Evolutionary conservation across 2,888 invertebrate species (phyloP).

Genomic region (Marronus borbonicus): DNA sequence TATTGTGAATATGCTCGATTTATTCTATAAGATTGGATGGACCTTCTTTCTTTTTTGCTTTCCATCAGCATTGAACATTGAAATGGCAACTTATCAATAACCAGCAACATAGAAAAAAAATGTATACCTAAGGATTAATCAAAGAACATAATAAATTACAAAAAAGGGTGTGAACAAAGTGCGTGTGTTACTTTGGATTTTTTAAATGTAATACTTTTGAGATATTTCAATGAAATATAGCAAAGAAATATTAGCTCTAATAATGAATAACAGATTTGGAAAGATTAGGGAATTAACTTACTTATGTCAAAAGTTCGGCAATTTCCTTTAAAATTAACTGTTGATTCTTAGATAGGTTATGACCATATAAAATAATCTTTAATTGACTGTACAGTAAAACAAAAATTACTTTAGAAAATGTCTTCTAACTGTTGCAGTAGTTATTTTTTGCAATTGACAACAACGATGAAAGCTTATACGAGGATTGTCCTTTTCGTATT

Average conservation of each 20-base stretch:
- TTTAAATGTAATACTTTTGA: neutral
- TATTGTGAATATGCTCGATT: neutral
- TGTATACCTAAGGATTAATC: conserved; percentile 4
- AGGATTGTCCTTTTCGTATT: no score
- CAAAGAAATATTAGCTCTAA: neutral
- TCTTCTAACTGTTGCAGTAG: no score
- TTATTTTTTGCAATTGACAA: no score
- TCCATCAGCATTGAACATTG: neutral
- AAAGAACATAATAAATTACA: neutral
- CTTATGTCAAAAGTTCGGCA: no score
- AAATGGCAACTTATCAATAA: conserved; percentile 63
- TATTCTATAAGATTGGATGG: neutral
- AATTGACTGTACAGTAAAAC: no score
- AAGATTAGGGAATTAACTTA: no score
- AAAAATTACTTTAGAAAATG: no score
- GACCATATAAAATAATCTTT: no score
- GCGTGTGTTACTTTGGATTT: conserved; percentile 50
- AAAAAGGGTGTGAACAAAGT: neutral
- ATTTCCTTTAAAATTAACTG: no score
- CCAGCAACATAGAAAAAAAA: conserved; percentile 63
- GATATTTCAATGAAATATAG: neutral
- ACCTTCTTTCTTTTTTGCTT: conserved; percentile 5
- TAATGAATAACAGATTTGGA: neutral
- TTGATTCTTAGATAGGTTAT: no score
- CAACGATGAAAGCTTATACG: no score